Percentiles rank a stretch among this genome's conserved stretches.
phyloP scores from a whole-genome alignment of 1,140 invertebrate species.

The Sarcophaga peregrina region DNA sequence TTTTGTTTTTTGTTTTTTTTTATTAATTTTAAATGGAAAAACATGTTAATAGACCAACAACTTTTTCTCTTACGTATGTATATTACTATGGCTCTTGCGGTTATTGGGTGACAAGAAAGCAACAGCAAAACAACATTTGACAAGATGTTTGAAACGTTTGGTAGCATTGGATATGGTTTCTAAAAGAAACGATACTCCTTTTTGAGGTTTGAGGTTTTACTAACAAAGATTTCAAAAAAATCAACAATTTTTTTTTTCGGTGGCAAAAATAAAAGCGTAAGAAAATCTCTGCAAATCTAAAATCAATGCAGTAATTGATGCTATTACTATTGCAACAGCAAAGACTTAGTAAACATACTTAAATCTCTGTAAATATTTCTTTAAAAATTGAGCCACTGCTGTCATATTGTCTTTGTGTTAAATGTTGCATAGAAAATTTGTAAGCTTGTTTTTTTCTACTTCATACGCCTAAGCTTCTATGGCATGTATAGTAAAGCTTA shows the following conservation, averaged over 20 bases:
- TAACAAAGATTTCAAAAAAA: neutral
- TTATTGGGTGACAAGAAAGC: neutral
- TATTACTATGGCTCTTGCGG: neutral
- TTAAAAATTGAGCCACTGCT: neutral
- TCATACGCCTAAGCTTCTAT: neutral
- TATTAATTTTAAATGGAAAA: neutral
- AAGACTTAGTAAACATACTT: neutral
- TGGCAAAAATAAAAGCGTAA: neutral
- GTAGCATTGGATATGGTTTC: neutral
- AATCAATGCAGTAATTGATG: neutral
- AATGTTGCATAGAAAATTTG: neutral
- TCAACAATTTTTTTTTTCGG: neutral
- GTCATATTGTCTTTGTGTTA: neutral
- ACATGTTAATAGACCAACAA: conserved; percentile 14
- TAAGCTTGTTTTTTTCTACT: neutral
- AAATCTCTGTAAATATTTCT: too few species aligned
- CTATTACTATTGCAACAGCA: neutral
- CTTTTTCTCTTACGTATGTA: neutral
- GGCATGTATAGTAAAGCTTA: too few species aligned
- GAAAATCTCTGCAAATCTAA: too few species aligned
- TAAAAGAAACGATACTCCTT: neutral
- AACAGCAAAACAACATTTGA: neutral
- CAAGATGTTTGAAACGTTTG: neutral
- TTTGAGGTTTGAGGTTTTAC: neutral
- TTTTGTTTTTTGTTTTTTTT: neutral